Percentiles rank a stretch among this genome's conserved stretches.
phyloP scores from a whole-genome alignment of 2,113 vertebrate genomes.

The Dromaius novaehollandiae region DNA sequence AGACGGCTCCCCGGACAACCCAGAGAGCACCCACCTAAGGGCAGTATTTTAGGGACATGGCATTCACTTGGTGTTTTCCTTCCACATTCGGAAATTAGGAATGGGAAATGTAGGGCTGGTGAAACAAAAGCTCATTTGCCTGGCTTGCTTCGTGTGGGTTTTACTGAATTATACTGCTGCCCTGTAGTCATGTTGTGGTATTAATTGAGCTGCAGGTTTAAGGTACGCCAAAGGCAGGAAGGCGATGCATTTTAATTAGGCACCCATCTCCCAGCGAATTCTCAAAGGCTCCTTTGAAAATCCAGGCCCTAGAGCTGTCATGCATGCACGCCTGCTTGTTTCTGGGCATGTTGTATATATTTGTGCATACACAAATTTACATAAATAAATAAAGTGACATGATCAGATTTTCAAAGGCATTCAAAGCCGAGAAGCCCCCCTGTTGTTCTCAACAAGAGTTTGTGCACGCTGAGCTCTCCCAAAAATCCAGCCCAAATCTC shows the following conservation, averaged over 20 bases:
- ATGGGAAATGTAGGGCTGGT: not conserved
- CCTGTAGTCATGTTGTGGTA: conserved; percentile 52
- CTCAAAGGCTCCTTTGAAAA: conserved; percentile 29
- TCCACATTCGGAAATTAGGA: not conserved
- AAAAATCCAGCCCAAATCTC: conserved; percentile 22
- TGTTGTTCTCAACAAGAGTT: not conserved
- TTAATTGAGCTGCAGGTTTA: conserved; percentile 56
- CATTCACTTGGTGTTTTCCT: not conserved
- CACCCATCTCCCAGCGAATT: conserved; percentile 43
- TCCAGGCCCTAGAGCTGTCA: conserved; percentile 36
- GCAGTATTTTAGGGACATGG: not conserved
- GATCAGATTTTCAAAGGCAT: conserved; percentile 46
- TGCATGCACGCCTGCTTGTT: not conserved
- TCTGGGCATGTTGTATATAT: conserved; percentile 15
- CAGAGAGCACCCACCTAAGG: not conserved
- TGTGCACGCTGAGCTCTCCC: not conserved
- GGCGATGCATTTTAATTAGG: conserved; percentile 55
- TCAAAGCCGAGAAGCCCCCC: not conserved
- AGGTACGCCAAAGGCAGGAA: conserved; percentile 31
- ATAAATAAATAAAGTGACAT: conserved; percentile 64
- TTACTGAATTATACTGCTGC: conserved; percentile 36
- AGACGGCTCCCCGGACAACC: not conserved
- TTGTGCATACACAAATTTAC: conserved; percentile 48
- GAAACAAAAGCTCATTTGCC: conserved; percentile 44
- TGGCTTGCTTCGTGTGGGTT: conserved; percentile 28